Evolutionary conservation across 2,797 vertebrate species (phyloP).

Genomic region (Harpagifer antarcticus): DNA sequence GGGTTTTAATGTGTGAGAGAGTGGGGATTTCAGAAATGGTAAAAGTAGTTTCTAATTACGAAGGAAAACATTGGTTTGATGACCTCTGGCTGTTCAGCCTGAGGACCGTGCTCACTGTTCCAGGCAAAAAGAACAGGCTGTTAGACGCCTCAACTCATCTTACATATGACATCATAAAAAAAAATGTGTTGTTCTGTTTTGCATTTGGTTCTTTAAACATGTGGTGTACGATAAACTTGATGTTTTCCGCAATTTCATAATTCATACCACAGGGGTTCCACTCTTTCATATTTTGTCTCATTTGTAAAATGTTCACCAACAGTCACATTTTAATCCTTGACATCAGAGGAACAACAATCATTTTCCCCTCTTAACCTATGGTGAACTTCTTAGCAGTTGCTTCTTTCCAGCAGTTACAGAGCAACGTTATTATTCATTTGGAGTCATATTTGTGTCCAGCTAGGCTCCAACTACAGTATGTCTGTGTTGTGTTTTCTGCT

Average conservation of each 20-base stretch:
- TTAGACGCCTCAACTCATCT: background rate
- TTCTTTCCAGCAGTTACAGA: too few relatives aligned
- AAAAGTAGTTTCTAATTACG: constrained; percentile 17
- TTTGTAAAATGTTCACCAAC: background rate
- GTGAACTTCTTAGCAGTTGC: background rate
- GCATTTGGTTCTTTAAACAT: background rate
- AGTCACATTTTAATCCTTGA: background rate
- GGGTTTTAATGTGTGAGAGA: constrained; percentile 14
- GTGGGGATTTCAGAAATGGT: constrained; percentile 22
- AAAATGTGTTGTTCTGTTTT: background rate
- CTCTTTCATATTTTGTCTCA: background rate
- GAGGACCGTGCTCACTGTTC: background rate
- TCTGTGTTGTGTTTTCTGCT: background rate
- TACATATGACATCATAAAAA: background rate
- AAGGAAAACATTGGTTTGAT: constrained; percentile 37
- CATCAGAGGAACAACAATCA: background rate
- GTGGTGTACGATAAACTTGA: background rate
- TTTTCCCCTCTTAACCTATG: background rate
- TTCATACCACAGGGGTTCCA: background rate
- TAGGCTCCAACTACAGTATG: too few relatives aligned
- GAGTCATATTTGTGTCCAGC: too few relatives aligned
- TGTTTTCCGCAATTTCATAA: too few relatives aligned
- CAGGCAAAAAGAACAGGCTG: constrained; percentile 6
- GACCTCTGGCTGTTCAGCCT: background rate
- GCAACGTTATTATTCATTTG: too few relatives aligned